Evolutionary conservation across 2,113 vertebrate species (phyloP).

Genomic region (Dipodomys ordii): DNA sequence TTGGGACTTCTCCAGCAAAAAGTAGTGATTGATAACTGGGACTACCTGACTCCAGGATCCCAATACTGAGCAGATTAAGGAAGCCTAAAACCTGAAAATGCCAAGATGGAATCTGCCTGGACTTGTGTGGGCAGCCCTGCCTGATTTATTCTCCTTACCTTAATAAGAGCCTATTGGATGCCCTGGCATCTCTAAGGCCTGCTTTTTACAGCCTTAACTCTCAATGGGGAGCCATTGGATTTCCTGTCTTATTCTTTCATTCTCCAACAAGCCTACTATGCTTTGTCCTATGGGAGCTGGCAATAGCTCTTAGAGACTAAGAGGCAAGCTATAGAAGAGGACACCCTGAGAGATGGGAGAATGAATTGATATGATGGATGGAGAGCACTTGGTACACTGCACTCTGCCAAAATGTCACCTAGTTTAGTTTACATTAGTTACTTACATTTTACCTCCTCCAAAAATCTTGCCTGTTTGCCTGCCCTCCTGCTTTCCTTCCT

Average conservation of each 20-base stretch:
- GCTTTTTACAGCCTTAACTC: background rate
- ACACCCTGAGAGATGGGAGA: background rate
- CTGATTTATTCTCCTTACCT: background rate
- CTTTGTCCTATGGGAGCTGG: background rate
- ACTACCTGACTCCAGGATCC: background rate
- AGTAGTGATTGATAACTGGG: background rate
- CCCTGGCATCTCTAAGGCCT: background rate
- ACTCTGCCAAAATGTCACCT: background rate
- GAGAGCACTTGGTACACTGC: background rate
- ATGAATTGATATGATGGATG: background rate
- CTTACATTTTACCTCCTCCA: background rate
- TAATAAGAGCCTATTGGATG: background rate
- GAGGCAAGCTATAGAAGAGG: background rate
- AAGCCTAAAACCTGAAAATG: background rate
- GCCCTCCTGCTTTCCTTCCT: no score
- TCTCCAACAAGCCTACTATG: background rate
- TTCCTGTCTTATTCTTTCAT: background rate
- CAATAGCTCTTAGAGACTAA: background rate
- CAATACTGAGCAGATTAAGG: background rate
- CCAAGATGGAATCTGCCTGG: background rate
- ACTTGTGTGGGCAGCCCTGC: background rate
- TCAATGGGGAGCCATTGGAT: background rate
- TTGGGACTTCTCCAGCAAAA: background rate
- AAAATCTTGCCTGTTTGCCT: no score
- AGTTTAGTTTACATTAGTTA: background rate